phyloP scores from a whole-genome alignment of 2,113 vertebrate genomes.

The Forbesichthys agassizii region DNA sequence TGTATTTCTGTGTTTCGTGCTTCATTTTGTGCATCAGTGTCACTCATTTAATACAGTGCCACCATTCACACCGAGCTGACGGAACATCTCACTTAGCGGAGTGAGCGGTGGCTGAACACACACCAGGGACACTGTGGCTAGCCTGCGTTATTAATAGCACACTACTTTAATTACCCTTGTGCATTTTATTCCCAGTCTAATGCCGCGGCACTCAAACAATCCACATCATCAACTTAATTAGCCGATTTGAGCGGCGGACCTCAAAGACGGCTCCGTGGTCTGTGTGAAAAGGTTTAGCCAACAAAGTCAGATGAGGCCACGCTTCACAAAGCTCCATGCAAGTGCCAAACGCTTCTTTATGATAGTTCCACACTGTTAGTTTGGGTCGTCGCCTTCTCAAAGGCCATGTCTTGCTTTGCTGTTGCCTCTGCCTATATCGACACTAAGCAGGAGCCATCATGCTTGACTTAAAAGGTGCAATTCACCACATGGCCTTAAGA shows the following conservation, averaged over 20 bases:
- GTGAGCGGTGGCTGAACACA: slow-evolving; percentile 41
- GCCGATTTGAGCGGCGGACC: slow-evolving; percentile 40
- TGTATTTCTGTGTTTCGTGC: slow-evolving; percentile 44
- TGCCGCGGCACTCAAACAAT: slow-evolving; percentile 42
- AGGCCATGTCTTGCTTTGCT: slow-evolving; percentile 3
- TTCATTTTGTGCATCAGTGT: slow-evolving; percentile 67
- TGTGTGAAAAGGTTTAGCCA: slow-evolving; percentile 53
- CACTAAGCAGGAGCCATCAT: too few relatives aligned
- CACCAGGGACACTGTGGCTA: slow-evolving; percentile 25
- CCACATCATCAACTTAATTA: slow-evolving; percentile 65
- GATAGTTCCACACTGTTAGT: slow-evolving; percentile 20
- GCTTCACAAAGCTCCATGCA: slow-evolving; percentile 29
- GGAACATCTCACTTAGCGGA: slow-evolving; percentile 49
- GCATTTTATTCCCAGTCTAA: slow-evolving; percentile 60
- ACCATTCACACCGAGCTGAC: slow-evolving; percentile 49
- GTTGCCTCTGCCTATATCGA: slow-evolving; percentile 19
- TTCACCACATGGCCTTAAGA: too few relatives aligned
- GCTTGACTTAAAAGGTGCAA: too few relatives aligned
- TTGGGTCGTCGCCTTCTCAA: slow-evolving; percentile 26
- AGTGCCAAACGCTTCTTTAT: slow-evolving; percentile 18
- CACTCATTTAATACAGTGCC: slow-evolving; percentile 62
- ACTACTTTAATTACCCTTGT: slow-evolving; percentile 63
- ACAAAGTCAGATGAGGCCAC: slow-evolving; percentile 57
- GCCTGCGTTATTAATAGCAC: slow-evolving; percentile 56
- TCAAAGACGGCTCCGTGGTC: slow-evolving; percentile 45